Conservation (phyloP, 2,113 vertebrate genomes). For the Glareola pratincola region DNA sequence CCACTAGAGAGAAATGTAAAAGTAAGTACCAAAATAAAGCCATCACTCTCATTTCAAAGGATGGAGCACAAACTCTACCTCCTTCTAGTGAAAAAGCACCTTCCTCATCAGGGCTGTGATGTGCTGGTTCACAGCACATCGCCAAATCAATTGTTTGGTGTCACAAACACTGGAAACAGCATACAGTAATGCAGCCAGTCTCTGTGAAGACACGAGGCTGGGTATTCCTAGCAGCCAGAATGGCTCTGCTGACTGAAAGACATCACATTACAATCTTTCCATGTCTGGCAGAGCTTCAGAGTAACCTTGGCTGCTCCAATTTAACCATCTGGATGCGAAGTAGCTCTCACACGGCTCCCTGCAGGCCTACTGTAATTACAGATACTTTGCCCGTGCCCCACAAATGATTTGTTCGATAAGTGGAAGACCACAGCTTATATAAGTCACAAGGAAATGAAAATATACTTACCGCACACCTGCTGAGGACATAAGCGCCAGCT, state of each 20-base stretch:
- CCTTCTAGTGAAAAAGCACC: neutral
- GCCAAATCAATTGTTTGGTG: neutral
- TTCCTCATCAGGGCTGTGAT: neutral
- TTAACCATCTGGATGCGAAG: neutral
- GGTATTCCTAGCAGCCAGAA: neutral
- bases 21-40: neutral
- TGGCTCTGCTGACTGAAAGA: neutral
- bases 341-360: neutral
- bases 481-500: slow-evolving; percentile 89
- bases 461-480: slow-evolving; percentile 88
- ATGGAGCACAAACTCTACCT: neutral
- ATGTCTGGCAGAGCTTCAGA: neutral
- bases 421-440: neutral
- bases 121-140: neutral
- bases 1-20: neutral
- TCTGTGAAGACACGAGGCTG: neutral
- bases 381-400: neutral
- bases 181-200: neutral
- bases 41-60: neutral
- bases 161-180: neutral
- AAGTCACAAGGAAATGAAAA: neutral
- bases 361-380: neutral
- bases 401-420: neutral
- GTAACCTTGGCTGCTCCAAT: neutral
- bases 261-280: neutral